Percentiles rank a stretch among this genome's conserved stretches.
Conservation (phyloP, 1,140 invertebrate genomes). For the Patella vulgata region DNA sequence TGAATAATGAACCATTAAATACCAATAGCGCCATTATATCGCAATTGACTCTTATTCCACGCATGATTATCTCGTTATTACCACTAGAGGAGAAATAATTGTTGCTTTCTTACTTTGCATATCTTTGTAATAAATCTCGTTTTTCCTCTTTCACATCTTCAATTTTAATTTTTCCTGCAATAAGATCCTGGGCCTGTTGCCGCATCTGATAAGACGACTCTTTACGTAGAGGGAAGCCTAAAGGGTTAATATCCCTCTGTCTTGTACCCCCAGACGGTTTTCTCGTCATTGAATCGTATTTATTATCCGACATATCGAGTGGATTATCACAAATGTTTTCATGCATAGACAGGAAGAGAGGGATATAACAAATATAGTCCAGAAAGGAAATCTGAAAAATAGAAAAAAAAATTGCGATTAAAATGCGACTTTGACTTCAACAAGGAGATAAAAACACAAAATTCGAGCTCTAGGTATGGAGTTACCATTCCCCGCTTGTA, state of each 20-base stretch:
- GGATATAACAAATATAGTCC: conserved; percentile 61
- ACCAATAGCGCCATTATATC: too few relatives aligned
- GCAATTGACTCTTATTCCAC: too few relatives aligned
- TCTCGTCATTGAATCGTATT: conserved; percentile 41
- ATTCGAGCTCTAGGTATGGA: not conserved
- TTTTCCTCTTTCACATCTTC: conserved; percentile 36
- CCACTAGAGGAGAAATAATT: too few relatives aligned
- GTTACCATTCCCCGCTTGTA: too few relatives aligned
- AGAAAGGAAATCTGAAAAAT: conserved; percentile 58
- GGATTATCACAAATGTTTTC: conserved; percentile 59
- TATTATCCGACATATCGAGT: conserved; percentile 56
- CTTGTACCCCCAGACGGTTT: conserved; percentile 33
- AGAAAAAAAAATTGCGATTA: not conserved
- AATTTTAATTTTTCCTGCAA: conserved; percentile 44
- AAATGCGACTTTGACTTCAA: not conserved
- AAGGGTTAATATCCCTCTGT: conserved; percentile 60
- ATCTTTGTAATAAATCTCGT: conserved; percentile 41
- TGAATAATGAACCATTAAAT: too few relatives aligned
- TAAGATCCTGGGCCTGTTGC: conserved; percentile 45
- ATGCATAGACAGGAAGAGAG: conserved; percentile 61
- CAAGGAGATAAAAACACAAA: not conserved
- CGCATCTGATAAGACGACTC: conserved; percentile 37
- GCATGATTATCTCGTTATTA: too few relatives aligned
- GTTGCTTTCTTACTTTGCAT: conserved; percentile 34
- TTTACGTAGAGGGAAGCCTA: conserved; percentile 40